Base-by-base conservation (phyloP, 2,113 vertebrate genomes). In the Rynchops niger region DNA sequence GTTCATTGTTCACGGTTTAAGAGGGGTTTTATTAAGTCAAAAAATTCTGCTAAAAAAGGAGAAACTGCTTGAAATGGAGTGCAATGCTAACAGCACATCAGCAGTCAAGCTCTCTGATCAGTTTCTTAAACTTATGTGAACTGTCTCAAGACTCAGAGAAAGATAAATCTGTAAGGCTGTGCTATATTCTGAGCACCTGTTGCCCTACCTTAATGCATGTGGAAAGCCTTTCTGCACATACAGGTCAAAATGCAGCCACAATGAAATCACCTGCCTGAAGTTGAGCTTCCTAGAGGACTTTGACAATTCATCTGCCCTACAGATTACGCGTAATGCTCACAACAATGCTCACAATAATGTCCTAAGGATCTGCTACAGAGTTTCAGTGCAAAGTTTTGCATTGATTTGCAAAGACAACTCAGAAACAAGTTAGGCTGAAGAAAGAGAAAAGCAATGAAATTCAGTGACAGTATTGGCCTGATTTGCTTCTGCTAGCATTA, bases 291-390 rank as follows among this genome's bases (percentile, higher is more conserved):
- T 52, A 27, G 66, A 42, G 5, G 16, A 4, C 11, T 84, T 63
- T 30, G 29, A 47, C 21, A 63, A 55, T 66, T 65, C 9, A 50
- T 45, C 23, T 91, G 32, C 9, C 17, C 5, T 63, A 50, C 5
- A 52, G 18, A 66, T 65, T 8, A 25, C 2, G 4, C 2, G 2
- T 1, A 9, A 30, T 27, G 74, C 0, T 40, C 40, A 40, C 40
- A 40, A 40, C 40, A 40, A 40, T 40, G 14, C 1, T 9, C 15
- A 5, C 19, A 71, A n/a, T 25, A 8, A 34, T 2, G 2, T 50
- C 17, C 15, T 42, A 71, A 53, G 12, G 43, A 79, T 47, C 10
- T 70, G 7, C 5, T 65, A 9, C 45, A 56, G 83, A 86, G 7
- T 66, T 92, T 50, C 66, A 73, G 19, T 63, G 30, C 10, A 49